Conservation (phyloP, 2,888 invertebrate genomes). For the Chydorus sphaericus region DNA sequence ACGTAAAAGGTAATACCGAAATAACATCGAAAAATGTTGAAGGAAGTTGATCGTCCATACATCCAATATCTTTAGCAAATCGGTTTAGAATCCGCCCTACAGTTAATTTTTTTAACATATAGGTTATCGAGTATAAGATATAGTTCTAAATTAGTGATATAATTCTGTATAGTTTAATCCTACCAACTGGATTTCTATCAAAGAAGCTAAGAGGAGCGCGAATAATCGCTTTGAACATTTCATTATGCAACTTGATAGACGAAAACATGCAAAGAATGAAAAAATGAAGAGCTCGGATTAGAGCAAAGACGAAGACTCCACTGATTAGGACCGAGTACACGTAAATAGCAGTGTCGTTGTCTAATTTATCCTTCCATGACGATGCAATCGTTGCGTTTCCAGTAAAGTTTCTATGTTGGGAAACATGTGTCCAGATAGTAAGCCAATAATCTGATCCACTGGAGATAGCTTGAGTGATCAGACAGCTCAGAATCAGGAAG, state of each 20-base stretch:
- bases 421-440: slow-evolving; percentile 47
- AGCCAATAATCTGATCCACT: slow-evolving; percentile 59
- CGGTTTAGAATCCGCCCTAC: too few relatives aligned
- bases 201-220: slow-evolving; percentile 47
- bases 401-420: neutral
- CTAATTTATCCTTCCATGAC: too few relatives aligned
- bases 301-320: slow-evolving; percentile 23
- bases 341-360: slow-evolving; percentile 25
- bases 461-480: slow-evolving; percentile 44
- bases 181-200: slow-evolving; percentile 68
- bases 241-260: slow-evolving; percentile 32
- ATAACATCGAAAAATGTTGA: too few relatives aligned
- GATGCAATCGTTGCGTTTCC: too few relatives aligned
- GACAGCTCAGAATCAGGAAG: slow-evolving; percentile 40
- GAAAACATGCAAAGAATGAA: slow-evolving; percentile 29
- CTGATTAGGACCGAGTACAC: slow-evolving; percentile 29
- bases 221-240: slow-evolving; percentile 34
- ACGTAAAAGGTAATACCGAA: too few relatives aligned
- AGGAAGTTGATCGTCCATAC: too few relatives aligned
- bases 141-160: too few relatives aligned
- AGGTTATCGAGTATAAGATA: too few relatives aligned
- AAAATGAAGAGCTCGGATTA: slow-evolving; percentile 29
- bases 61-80: too few relatives aligned
- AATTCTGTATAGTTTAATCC: too few relatives aligned
- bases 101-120: too few relatives aligned